Percentiles rank a stretch among this genome's conserved stretches.
These are phyloP conservation scores for Amblyraja radiata DNA, from an alignment of 2,797 vertebrate species.

Conservation along the genomic window DNA sequence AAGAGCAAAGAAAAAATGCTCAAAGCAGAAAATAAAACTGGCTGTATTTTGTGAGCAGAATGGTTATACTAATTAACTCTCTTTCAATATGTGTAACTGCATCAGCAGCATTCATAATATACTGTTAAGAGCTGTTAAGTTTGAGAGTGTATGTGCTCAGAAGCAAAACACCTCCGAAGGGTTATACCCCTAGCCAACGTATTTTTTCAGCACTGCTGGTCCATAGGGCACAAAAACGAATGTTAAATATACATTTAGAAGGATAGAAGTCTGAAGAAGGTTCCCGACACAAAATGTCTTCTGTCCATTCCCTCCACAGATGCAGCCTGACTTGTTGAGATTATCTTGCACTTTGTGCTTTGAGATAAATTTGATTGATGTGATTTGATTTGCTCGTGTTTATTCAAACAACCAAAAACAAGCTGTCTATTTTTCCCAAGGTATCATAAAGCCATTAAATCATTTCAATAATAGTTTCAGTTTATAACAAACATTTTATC, in stretches of 20 bases:
- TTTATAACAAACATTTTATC: not conserved
- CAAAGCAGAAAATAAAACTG: not conserved
- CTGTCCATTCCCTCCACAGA: too few relatives aligned
- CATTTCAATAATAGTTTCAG: not conserved
- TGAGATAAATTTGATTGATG: not conserved
- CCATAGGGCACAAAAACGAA: not conserved
- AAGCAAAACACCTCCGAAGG: not conserved
- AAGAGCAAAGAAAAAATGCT: not conserved
- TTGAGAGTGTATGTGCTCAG: not conserved
- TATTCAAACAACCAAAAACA: not conserved
- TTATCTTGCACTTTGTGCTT: too few relatives aligned
- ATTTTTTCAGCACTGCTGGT: not conserved
- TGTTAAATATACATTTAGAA: not conserved
- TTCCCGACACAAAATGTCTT: too few relatives aligned
- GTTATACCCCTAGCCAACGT: not conserved
- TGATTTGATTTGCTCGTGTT: not conserved
- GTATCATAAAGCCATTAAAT: not conserved
- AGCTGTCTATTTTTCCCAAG: not conserved
- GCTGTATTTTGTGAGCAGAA: not conserved
- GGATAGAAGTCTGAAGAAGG: too few relatives aligned
- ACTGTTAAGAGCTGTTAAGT: not conserved
- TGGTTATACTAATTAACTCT: not conserved
- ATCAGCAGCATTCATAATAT: not conserved
- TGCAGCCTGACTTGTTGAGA: too few relatives aligned
- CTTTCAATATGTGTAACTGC: not conserved